These are phyloP conservation scores for Eugnorisma glareosa DNA, from an alignment of 2,888 invertebrate species.

Conservation along the genomic window DNA sequence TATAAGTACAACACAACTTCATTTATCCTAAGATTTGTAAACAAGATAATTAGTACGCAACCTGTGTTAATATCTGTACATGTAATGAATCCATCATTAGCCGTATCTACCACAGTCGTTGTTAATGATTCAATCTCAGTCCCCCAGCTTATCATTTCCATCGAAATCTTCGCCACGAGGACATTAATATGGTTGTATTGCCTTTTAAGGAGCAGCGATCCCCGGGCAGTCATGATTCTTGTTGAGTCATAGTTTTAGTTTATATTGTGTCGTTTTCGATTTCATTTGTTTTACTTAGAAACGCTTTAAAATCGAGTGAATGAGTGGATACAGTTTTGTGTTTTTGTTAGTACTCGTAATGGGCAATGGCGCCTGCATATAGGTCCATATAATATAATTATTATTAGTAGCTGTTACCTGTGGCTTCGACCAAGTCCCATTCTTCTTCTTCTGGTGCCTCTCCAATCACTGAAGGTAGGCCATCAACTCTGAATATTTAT, in stretches of 20 bases:
- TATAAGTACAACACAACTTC: not conserved
- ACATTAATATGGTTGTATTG: constrained; percentile 46
- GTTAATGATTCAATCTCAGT: constrained; percentile 57
- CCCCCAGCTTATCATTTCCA: constrained; percentile 47
- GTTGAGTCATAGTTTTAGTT: constrained; percentile 53
- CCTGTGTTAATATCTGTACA: constrained; percentile 26
- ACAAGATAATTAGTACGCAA: constrained; percentile 36
- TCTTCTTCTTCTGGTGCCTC: not conserved
- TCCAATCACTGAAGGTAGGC: not conserved
- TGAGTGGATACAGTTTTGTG: constrained; percentile 4
- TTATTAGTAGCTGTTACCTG: not conserved
- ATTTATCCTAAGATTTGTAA: constrained; percentile 5
- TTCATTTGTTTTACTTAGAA: constrained; percentile 50
- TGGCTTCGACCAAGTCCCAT: not conserved
- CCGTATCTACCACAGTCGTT: constrained; percentile 28
- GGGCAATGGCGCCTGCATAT: not conserved
- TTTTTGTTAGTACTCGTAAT: constrained; percentile 15
- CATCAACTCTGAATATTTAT: not conserved
- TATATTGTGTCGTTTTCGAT: constrained; percentile 54
- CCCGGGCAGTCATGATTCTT: constrained; percentile 39
- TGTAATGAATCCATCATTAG: constrained; percentile 48
- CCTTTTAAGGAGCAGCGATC: constrained; percentile 55
- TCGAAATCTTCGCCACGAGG: constrained; percentile 50
- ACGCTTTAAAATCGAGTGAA: constrained; percentile 13
- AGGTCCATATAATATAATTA: not conserved